Evolutionary conservation across 2,113 vertebrate species (phyloP), one percentile per base, ranked within the genome.

Genomic region (Ceyx cyanopectus): DNA sequence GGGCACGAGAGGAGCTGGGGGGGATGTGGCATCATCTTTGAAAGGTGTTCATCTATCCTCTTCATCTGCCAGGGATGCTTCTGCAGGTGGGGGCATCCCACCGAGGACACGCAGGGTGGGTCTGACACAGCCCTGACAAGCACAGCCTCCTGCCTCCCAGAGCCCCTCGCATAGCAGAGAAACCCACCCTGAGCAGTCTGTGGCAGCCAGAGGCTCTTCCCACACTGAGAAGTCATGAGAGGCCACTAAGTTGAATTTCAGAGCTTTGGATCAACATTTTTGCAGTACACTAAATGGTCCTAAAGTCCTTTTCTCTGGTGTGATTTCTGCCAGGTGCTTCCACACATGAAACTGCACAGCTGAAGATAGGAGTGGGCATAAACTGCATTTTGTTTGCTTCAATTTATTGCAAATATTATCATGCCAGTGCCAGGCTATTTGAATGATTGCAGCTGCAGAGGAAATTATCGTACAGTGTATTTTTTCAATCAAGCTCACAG

Each of bases 401-500:
- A 5, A 15, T 91, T 74, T 77, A 11, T 91, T 92, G 70, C 62
- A 84, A 89, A 56, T 82, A 76, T 63, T 69, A 40, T 45, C 6
- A 9, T 77, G 32, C 46, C 32, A 6, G 65, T 81, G 79, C 92
- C 77, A 45, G 74, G 74, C 68, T 51, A 32, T 56, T 40, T 63
- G 92, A 79, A 43, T 54, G 80, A 68, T 68, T 51, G 45, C 5
- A 62, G 83, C 84, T 81, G 84, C 32, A 9, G 74, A 90, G 69
- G 86, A 89, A 81, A 91, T 75, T 37, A 68, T 34, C 26, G 68
- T 53, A 81, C 79, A 54, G 60, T 66, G 5, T 45, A 70, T 75
- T 86, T 90, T 61, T 78, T 60, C 67, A 56, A 32, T 88, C 82
- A 88, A 88, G 63, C 73, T 87, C 77, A 46, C 66, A 67, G 68